phyloP scores from a whole-genome alignment of 2,888 invertebrate species.

The Caenorhabditis virilis region DNA sequence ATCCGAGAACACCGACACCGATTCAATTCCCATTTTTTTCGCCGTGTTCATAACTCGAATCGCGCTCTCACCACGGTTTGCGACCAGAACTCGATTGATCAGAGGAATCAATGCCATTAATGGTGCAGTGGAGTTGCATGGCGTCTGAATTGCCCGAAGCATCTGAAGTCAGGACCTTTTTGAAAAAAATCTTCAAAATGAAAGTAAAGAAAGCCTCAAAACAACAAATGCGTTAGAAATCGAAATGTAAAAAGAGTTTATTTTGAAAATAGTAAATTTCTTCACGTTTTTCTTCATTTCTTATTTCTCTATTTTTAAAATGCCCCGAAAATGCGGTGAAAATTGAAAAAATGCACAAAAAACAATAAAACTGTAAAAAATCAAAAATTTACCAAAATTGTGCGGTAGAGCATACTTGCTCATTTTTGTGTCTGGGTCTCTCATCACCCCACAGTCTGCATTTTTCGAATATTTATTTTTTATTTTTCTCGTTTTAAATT shows the following conservation, averaged over 20 bases:
- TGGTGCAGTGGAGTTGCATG: conserved; percentile 39
- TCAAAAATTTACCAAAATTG: not conserved
- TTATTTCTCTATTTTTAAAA: too few relatives aligned
- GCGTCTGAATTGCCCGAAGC: conserved; percentile 32
- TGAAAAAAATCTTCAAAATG: not conserved
- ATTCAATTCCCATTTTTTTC: conserved; percentile 82
- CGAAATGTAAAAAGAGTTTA: too few relatives aligned
- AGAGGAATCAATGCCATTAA: conserved; percentile 47
- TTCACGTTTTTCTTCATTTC: too few relatives aligned
- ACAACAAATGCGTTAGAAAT: too few relatives aligned
- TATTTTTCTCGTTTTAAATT: conserved; percentile 8
- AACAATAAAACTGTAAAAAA: conserved; percentile 1
- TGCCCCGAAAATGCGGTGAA: too few relatives aligned
- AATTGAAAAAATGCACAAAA: too few relatives aligned
- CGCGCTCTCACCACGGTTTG: conserved; percentile 70
- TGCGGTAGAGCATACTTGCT: conserved; percentile 14
- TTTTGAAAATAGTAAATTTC: too few relatives aligned
- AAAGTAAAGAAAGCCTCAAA: too few relatives aligned
- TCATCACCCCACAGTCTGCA: not conserved
- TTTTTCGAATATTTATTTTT: not conserved
- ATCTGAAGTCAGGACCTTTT: conserved; percentile 18
- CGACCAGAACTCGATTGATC: conserved; percentile 68
- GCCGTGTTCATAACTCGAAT: conserved; percentile 76
- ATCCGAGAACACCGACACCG: conserved; percentile 85
- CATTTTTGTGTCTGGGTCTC: conserved; percentile 1